Evolutionary conservation across 2,797 vertebrate species (phyloP), one percentile per base, ranked within the genome.

Genomic region (Alcedo atthis): DNA sequence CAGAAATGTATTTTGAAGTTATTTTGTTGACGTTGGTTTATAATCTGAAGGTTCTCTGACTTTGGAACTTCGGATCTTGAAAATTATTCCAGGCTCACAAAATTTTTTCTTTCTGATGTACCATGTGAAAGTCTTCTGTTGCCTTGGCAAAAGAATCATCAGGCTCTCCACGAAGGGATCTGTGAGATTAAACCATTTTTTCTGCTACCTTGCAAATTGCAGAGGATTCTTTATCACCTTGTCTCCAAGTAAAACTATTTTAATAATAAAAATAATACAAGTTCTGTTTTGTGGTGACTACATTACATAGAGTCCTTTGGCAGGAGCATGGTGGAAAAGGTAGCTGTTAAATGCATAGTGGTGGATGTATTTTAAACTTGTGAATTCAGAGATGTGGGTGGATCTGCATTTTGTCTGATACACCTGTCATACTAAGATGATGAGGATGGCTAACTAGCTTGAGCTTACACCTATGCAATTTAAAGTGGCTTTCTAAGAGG

Each of bases 171-270:
- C 53, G 66, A 81, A 92, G 42, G 48, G 51, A 37, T 91, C 49
- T 66, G 22, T 63, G 71, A 53, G 67, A 49, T 91, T 68, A 64
- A 87, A 63, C 46, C 42, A 12, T 68, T 51, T 75, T 86, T 85
- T 80, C 76, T 73, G 66, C 85, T 94, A 83, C 69, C 45, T 85
- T 81, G 74, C 67, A 88, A 85, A 87, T 59, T 81, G 67, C n/a
- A 73, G 57, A 85, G n/a, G 37, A 15, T 55, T 79, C 25, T 87
- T 69, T 62, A 49, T 74, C 59, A 32, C 45, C 28, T 83, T 76
- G 58, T 91, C 48, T 85, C 66, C 74, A 73, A 87, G 73, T 22
- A 88, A 62, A 92, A 95, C 35, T 78, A 45, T 33, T 63, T 85
- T 91, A 85, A 58, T 90, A 63, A 84, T 77, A 54, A 79, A 93